phyloP scores from a whole-genome alignment of 2,888 invertebrate genomes.

The Orthonychiurus folsomi region DNA sequence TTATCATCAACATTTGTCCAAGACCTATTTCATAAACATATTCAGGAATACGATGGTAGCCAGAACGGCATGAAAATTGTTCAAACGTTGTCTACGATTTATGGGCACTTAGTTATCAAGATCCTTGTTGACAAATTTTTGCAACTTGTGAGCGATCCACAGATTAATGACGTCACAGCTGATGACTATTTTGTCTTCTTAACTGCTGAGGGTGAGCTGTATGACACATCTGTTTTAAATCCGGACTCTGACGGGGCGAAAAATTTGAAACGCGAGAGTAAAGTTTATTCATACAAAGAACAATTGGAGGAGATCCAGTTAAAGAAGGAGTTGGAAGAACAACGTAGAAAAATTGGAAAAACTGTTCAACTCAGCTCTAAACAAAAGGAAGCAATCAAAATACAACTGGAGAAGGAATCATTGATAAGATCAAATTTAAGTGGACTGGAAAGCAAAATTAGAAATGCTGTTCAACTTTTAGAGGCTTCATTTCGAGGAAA shows the following conservation, averaged over 20 bases:
- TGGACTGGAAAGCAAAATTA: conserved; percentile 10
- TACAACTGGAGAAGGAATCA: conserved; percentile 75
- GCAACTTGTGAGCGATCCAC: conserved; percentile 54
- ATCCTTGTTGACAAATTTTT: background rate
- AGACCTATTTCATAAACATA: background rate
- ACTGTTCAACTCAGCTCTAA: conserved; percentile 68
- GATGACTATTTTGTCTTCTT: conserved; percentile 71
- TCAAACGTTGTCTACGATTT: background rate
- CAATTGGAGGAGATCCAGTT: conserved; percentile 90
- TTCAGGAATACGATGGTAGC: background rate
- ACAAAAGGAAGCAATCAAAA: conserved; percentile 82
- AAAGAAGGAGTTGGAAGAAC: conserved; percentile 84
- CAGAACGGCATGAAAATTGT: background rate
- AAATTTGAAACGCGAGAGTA: conserved; percentile 89
- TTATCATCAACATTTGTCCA: background rate
- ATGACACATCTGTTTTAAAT: conserved; percentile 65
- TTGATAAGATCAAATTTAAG: conserved; percentile 52
- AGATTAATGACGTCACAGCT: conserved; percentile 62
- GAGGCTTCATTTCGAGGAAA: conserved; percentile 47
- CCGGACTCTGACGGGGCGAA: conserved; percentile 36
- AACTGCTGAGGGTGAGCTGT: conserved; percentile 81
- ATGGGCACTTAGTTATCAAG: conserved; percentile 2
- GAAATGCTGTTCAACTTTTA: conserved; percentile 40
- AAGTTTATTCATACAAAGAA: conserved; percentile 91
- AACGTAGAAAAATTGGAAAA: conserved; percentile 63